Conservation (phyloP, 2,797 vertebrate species). For the Mionectes olivaceus region DNA sequence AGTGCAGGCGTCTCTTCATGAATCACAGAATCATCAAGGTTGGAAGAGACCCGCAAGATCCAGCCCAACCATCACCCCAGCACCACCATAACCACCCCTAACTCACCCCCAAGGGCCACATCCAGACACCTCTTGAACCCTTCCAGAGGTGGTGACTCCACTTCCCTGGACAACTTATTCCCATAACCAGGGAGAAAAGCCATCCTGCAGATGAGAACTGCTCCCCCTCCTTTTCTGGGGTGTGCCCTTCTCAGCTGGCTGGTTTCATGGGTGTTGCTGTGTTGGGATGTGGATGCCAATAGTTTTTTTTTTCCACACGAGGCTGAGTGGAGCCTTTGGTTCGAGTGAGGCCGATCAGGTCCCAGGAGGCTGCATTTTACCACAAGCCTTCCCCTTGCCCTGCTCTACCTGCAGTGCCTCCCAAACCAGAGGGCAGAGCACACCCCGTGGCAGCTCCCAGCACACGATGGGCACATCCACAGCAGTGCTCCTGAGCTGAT, state of each 20-base stretch:
- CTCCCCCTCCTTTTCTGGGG: not conserved
- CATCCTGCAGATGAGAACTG: not conserved
- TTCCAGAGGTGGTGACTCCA: not conserved
- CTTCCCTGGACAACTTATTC: not conserved
- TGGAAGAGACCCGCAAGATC: not conserved
- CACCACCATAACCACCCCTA: not conserved
- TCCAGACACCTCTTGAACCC: not conserved
- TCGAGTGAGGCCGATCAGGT: not conserved
- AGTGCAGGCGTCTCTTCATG: not conserved
- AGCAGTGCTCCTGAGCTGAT: not conserved
- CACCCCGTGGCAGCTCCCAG: not conserved
- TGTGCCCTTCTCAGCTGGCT: not conserved
- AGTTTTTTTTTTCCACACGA: rapidly evolving
- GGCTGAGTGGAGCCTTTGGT: not conserved
- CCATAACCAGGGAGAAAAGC: not conserved
- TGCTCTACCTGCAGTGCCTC: not conserved
- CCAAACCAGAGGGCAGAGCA: not conserved
- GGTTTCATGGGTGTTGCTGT: rapidly evolving
- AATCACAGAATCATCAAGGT: no score
- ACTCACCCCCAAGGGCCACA: not conserved
- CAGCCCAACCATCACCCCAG: not conserved
- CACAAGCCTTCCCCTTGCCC: rapidly evolving
- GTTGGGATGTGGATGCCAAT: rapidly evolving
- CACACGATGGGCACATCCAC: not conserved
- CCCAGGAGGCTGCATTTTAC: not conserved